Percentiles rank a stretch among this genome's conserved stretches.
phyloP scores from a whole-genome alignment of 2,888 invertebrate species.

The Sarcophaga carnaria region DNA sequence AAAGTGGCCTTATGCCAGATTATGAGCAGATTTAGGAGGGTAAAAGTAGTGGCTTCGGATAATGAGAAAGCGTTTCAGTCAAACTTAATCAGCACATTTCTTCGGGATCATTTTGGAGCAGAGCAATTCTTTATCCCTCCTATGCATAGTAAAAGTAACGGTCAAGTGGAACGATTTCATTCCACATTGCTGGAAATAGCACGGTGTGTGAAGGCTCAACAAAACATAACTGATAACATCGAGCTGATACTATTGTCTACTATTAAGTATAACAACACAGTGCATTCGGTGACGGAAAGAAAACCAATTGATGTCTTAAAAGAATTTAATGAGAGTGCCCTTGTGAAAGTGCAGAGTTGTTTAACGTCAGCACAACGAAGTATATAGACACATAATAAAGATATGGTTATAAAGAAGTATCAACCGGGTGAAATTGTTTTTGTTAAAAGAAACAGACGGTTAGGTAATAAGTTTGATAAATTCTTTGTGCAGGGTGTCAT shows the following conservation, averaged over 20 bases:
- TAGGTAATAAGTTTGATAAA: constrained; percentile 33
- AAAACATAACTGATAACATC: constrained; percentile 43
- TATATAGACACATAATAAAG: constrained; percentile 16
- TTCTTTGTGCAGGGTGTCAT: constrained; percentile 22
- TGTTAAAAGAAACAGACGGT: constrained; percentile 28
- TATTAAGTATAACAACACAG: constrained; percentile 52
- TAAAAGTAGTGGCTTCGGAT: constrained; percentile 54
- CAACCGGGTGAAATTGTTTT: constrained; percentile 44
- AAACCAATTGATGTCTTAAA: constrained; percentile 31
- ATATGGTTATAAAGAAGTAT: constrained; percentile 6
- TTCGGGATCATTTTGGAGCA: constrained; percentile 44
- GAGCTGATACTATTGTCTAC: constrained; percentile 52
- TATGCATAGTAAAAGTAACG: constrained; percentile 58
- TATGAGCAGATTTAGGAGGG: constrained; percentile 49
- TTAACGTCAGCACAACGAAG: constrained; percentile 24
- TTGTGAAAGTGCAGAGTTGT: not conserved
- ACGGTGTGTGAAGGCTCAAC: constrained; percentile 51
- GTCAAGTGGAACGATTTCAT: constrained; percentile 62
- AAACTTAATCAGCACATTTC: constrained; percentile 23
- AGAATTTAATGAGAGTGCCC: not conserved
- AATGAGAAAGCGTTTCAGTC: constrained; percentile 57
- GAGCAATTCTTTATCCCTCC: constrained; percentile 55
- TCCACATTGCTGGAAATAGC: constrained; percentile 59
- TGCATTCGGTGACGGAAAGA: constrained; percentile 49
- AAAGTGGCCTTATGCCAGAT: constrained; percentile 45